These are phyloP conservation scores for Pristionchus arcanus DNA, from an alignment of 2,888 invertebrate species.

Conservation along the genomic window DNA sequence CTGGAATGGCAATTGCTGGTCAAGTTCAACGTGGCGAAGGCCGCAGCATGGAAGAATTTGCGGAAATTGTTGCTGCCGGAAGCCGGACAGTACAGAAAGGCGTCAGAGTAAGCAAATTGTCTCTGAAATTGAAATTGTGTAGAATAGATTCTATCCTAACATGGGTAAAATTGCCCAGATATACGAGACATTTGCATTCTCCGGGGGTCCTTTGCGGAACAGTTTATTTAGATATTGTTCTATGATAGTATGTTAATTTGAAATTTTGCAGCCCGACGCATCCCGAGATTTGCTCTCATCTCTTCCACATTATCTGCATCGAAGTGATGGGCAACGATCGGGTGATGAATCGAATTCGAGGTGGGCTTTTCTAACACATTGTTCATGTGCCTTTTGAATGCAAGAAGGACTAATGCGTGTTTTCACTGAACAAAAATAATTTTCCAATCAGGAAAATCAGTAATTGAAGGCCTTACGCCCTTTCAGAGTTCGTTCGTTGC, in stretches of 20 bases:
- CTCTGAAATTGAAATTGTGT: no score
- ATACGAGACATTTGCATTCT: background rate
- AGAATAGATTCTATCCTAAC: no score
- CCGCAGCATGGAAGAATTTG: background rate
- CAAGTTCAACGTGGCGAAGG: background rate
- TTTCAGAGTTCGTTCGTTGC: constrained; percentile 19
- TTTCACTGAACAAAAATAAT: no score
- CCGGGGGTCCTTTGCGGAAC: background rate
- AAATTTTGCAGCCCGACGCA: background rate
- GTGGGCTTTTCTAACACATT: no score
- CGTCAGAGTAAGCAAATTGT: background rate
- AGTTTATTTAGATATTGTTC: background rate
- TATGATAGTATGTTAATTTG: background rate
- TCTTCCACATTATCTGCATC: constrained; percentile 18
- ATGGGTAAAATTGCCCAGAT: background rate
- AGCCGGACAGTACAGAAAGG: background rate
- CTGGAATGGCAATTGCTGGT: constrained; percentile 25
- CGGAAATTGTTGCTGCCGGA: background rate
- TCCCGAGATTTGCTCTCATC: constrained; percentile 24
- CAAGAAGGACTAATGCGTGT: no score
- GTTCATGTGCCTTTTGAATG: no score
- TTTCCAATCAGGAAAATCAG: no score
- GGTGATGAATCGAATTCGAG: constrained; percentile 6
- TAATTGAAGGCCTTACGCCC: background rate
- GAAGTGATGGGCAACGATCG: constrained; percentile 19